Conservation (phyloP, 2,797 vertebrate genomes). For the Myotis findleyi region DNA sequence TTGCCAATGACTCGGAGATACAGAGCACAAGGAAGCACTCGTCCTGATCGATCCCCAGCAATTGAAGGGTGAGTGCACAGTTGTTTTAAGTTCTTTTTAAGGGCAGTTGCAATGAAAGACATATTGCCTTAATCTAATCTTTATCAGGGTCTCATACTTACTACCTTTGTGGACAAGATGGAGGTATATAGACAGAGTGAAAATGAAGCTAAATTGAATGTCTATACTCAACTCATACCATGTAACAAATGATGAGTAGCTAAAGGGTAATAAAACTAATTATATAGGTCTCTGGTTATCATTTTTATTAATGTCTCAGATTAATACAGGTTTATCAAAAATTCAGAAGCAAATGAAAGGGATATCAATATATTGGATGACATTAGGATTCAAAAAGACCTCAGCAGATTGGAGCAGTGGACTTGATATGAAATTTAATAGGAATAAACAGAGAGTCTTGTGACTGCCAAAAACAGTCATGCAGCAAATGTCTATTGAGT, state of each 20-base stretch:
- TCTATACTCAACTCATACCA: background rate
- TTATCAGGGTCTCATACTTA: background rate
- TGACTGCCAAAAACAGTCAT: background rate
- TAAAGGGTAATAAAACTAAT: constrained; percentile 33
- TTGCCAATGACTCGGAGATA: constrained; percentile 92
- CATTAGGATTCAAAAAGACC: constrained; percentile 43
- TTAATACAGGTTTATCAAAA: constrained; percentile 27
- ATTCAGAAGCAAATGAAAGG: constrained; percentile 44
- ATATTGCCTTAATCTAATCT: background rate
- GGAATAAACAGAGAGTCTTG: background rate
- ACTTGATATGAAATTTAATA: constrained; percentile 23
- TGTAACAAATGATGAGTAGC: background rate
- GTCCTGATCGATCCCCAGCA: constrained; percentile 95
- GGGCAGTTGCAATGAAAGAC: background rate
- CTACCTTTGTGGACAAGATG: background rate
- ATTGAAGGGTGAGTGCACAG: constrained; percentile 93
- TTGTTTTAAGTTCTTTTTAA: constrained; percentile 17
- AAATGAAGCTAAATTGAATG: constrained; percentile 48
- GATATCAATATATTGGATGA: background rate
- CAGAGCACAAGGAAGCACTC: constrained; percentile 93
- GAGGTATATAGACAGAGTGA: background rate
- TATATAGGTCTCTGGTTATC: background rate
- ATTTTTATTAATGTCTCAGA: constrained; percentile 42
- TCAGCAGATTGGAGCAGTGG: background rate
- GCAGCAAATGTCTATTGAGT: constrained; percentile 1